Percentiles rank a stretch among this genome's conserved stretches.
Conservation (phyloP, 2,113 vertebrate species). For the Odocoileus hemionus region DNA sequence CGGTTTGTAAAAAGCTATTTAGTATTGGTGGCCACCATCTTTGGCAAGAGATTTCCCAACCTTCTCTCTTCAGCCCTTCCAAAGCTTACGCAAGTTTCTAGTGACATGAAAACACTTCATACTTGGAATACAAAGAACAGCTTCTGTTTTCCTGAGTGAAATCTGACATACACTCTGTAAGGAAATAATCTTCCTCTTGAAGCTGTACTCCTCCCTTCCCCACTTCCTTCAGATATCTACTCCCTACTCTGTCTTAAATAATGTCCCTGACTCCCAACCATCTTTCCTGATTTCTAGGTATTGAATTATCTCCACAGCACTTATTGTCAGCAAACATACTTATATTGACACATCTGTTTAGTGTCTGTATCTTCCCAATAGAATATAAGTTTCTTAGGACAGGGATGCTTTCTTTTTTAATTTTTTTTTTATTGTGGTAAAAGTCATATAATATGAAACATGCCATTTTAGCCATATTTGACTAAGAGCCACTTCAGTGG, state of each 20-base stretch:
- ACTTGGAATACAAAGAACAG: neutral
- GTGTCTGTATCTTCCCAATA: neutral
- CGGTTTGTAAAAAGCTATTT: neutral
- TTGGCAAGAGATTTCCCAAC: neutral
- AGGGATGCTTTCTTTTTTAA: neutral
- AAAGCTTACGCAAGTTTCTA: neutral
- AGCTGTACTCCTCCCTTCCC: neutral
- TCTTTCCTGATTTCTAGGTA: neutral
- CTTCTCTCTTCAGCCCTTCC: neutral
- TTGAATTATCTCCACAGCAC: neutral
- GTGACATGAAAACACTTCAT: neutral
- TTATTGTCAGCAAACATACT: neutral
- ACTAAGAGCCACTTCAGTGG: neutral
- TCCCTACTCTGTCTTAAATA: neutral
- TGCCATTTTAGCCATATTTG: neutral
- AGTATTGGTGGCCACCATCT: neutral
- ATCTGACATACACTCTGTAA: neutral
- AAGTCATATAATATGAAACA: neutral
- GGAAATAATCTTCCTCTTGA: neutral
- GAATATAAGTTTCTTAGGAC: neutral
- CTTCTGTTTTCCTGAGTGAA: neutral
- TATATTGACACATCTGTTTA: neutral
- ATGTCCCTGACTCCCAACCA: neutral
- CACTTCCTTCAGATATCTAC: neutral
- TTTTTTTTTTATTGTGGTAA: neutral